Evolutionary conservation across 2,797 vertebrate genomes (phyloP), one percentile per base, ranked within the genome.

Genomic region (Hyperoplus immaculatus): DNA sequence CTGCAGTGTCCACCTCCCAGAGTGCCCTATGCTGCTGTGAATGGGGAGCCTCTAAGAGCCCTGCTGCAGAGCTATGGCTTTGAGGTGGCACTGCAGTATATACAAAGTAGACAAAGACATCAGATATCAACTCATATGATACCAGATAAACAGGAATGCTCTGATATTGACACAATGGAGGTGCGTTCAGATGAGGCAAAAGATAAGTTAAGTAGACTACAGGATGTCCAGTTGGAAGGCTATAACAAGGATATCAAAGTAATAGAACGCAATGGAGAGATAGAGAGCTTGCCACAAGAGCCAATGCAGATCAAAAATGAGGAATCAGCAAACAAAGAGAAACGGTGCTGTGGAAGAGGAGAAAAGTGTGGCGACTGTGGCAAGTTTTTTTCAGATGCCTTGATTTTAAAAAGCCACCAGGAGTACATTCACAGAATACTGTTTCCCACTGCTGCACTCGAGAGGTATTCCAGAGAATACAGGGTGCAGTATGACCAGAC

Each of bases 341-440:
- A 87, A 85, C 58, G 8, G 59, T 92, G 93, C 69, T 93, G 90
- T 86, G 68, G 62, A 63, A 76, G 11, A 55, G 90, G 89, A 59
- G 96, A 96, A 91, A 97, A 97, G 84, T 99, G 98, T 2, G 91
- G 93, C 54, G 96, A 97, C 0, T 99, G 98, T 0, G 96, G 97
- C 80, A 99, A 99, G 90, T 86, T 97, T 51, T 99, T 99, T 80
- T 99, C 98, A 69, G 99, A 99, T 87, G 94, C 96, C 80, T 94
- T 99, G 91, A 98, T 99, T 87, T 94, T 99, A 75, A 99, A 99
- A 95, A 99, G 97, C 89, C 98, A 99, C 91, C 97, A 98, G 66
- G 98, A 99, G 84, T 98, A 99, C 0, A 97, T 98, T 79, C 98
- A 99, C 85, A 96, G 97, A 82, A 95, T 94, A 62, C 95, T 98